phyloP scores from a whole-genome alignment of 2,113 vertebrate genomes.

The Canis aureus region DNA sequence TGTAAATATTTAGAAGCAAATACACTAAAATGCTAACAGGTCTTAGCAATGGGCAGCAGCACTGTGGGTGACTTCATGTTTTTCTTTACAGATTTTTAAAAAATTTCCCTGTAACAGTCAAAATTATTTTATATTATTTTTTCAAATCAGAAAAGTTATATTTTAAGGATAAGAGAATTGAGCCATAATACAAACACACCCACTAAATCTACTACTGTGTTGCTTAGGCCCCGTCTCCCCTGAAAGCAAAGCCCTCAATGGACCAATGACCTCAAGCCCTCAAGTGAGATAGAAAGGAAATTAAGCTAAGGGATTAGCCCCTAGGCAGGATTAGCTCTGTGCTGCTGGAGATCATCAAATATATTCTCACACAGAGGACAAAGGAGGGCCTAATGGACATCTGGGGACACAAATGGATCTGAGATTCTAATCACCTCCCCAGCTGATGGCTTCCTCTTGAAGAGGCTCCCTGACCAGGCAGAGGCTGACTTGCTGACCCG shows the following conservation, averaged over 20 bases:
- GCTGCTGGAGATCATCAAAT: not conserved
- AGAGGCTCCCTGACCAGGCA: not conserved
- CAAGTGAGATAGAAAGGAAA: constrained; percentile 26
- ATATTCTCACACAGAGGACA: not conserved
- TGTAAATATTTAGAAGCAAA: constrained; percentile 20
- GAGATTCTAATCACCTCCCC: constrained; percentile 68
- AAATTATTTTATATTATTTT: not conserved
- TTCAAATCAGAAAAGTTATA: constrained; percentile 15
- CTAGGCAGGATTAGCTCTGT: constrained; percentile 39
- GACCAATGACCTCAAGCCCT: not conserved
- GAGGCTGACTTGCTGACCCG: constrained; percentile 56
- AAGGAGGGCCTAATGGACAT: not conserved
- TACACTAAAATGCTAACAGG: not conserved
- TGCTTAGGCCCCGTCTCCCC: not conserved
- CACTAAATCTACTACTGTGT: not conserved
- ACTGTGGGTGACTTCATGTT: not conserved
- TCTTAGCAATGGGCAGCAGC: not conserved
- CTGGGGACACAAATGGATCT: not conserved
- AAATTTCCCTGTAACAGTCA: not conserved
- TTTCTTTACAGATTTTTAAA: not conserved
- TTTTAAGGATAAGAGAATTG: not conserved
- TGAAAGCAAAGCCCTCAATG: not conserved
- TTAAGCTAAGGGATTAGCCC: not conserved
- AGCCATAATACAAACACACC: not conserved
- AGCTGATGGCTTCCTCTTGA: constrained; percentile 37